phyloP scores from a whole-genome alignment of 2,888 invertebrate species.

The Chaitophorus viminalis region DNA sequence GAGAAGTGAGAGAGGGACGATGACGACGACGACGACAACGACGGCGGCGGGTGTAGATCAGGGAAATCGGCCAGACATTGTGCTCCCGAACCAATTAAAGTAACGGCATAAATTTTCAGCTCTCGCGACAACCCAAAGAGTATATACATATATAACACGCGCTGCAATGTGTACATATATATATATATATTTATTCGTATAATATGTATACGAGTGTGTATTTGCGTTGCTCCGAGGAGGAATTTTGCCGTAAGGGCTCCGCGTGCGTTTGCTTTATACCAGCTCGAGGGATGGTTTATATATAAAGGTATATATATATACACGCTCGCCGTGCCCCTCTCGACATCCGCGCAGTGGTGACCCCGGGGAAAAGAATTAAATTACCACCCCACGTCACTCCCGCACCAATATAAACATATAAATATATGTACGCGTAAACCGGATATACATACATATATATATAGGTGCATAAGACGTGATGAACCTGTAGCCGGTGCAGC shows the following conservation, averaged over 20 bases:
- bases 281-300: slow-evolving; percentile 39
- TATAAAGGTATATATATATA: too few species aligned
- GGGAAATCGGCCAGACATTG: slow-evolving; percentile 61
- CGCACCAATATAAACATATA: slow-evolving; percentile 1
- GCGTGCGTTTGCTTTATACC: not conserved
- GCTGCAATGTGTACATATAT: not conserved
- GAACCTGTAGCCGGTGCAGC: slow-evolving; percentile 55
- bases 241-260: slow-evolving; percentile 45
- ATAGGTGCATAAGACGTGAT: not conserved
- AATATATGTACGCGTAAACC: too few species aligned
- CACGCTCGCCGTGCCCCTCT: not conserved
- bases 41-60: slow-evolving; percentile 64
- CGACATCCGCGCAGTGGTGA: slow-evolving; percentile 30
- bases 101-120: slow-evolving; percentile 64
- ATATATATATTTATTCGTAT: too few species aligned
- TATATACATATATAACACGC: not conserved
- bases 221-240: slow-evolving; percentile 18
- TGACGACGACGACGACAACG: not conserved
- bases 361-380: slow-evolving; percentile 64
- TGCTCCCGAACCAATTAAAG: slow-evolving; percentile 64
- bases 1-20: not conserved
- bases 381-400: slow-evolving; percentile 47
- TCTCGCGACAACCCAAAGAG: slow-evolving; percentile 59
- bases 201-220: too few species aligned
- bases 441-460: not conserved